These are phyloP conservation scores for Dromaius novaehollandiae DNA, from an alignment of 2,113 vertebrate genomes.

Conservation along the genomic window DNA sequence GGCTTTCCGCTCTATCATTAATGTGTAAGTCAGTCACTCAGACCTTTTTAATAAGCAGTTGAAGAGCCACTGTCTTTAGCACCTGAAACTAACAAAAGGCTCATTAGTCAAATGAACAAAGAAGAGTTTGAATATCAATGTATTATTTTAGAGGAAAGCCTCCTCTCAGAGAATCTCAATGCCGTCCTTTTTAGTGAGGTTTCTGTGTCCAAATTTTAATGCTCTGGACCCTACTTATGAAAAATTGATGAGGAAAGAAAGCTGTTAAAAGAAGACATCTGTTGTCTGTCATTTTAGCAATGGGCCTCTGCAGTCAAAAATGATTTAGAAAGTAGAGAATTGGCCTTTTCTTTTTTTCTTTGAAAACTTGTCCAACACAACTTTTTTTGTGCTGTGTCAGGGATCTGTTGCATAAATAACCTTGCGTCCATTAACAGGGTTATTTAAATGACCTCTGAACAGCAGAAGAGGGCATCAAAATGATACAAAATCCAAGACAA, in stretches of 20 bases:
- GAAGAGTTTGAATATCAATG: conserved; percentile 57
- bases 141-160: conserved; percentile 44
- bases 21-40: conserved; percentile 42
- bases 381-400: background rate
- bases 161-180: conserved; percentile 51
- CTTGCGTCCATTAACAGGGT: conserved; percentile 8
- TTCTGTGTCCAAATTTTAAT: conserved; percentile 44
- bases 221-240: background rate
- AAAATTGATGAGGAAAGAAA: conserved; percentile 61
- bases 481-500: background rate
- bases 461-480: background rate
- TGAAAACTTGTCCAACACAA: background rate
- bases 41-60: conserved; percentile 66
- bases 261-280: conserved; percentile 5
- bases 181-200: background rate
- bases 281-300: background rate
- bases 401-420: conserved; percentile 9
- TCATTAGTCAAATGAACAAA: conserved; percentile 64
- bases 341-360: background rate
- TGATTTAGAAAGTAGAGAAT: background rate
- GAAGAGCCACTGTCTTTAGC: conserved; percentile 58
- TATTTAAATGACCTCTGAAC: background rate
- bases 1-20: conserved; percentile 48
- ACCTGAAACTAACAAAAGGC: conserved; percentile 67
- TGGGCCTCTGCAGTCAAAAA: background rate